Evolutionary conservation across 64 coral and sea anemone genomes (phyloP), one percentile per base, ranked within the genome.

Genomic region (Acropora tenuis): DNA sequence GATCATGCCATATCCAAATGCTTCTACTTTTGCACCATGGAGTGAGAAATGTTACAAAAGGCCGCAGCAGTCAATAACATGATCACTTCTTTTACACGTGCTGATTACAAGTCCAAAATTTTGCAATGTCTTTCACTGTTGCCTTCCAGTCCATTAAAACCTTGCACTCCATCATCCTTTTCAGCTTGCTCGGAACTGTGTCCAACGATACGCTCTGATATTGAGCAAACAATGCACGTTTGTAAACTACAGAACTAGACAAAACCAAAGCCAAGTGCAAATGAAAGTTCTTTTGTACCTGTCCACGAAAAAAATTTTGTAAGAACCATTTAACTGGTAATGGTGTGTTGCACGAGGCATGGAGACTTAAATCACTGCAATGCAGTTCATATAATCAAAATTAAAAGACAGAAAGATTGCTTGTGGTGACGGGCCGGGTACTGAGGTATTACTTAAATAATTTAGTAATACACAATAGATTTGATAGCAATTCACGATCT

Each of bases 101-200:
- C 63, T 18, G 63, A 85, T 19, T 85, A 85, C n/a, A 85, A 85
- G 47, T 67, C 60, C 6, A 85, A 85, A 69, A 19, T 85, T 45
- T 44, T 85, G 30, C 65, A 49, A 2, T 65, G 50, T 85, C 44
- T 85, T 71, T 85, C 82, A 46, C 44, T 71, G 66, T 85, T 85
- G 42, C 9, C 72, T 2, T 69, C 82, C 8, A 85, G 82, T 10
- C 82, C 82, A 71, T 30, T 85, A 12, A 47, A 48, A 41, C 13
- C 49, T 2, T 85, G 82, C 19, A 8, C 69, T 2, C 66, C 65
- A n/a, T 48, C 63, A 1, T 85, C 63, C 18, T 85, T 85, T 47
- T 71, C 63, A 19, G 19, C n/a, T 40, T 85, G 82, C 45, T 72
- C 82, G n/a, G 82, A 71, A 10, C 30, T 18, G 41, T 85, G 82